Base-by-base conservation (phyloP, 1,140 invertebrate genomes). In the Stegodyphus mimosarum region DNA sequence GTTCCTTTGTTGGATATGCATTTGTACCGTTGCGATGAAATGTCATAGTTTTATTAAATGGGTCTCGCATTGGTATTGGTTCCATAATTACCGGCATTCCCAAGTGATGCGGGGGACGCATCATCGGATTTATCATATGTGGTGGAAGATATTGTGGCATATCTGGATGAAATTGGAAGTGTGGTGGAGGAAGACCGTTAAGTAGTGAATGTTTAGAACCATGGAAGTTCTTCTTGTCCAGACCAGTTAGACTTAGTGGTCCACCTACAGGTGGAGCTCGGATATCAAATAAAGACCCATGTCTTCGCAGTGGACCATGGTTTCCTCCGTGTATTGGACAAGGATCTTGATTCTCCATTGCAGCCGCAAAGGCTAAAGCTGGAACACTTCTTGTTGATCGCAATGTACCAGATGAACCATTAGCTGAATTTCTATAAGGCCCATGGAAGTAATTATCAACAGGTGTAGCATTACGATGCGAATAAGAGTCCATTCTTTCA, bases 371-470 rank as follows among this genome's bases (percentile, higher is more conserved):
- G 33, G 75, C 78, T 50, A 88, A 67, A 33, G 85, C 78, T 75
- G 87, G 87, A 6, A 87, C 86, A 78, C 87, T 88, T 79, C 79
- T 72, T 10, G 83, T 87, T 7, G 87, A 88, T 60, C 87, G 60
- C 52, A 88, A 73, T 53, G 87, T 88, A 13, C 87, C 83, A 9
- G 63, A 73, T 63, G 77, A 75, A 33, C 55, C 86, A 63, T 73
- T 73, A 15, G 50, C 67, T 6, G 72, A 77, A 52, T 18, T 75
- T 48, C 83, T 11, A 17, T 79, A 77, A 52, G 69, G 73, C 2
- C 67, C 78, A 53, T 66, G 63, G 53, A 76, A 84, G 51, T 69
- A 84, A 15, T 66, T 83, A 51, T 77, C 78, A 9, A 69, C 52
- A 53, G 86, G 53, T 53, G 69, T 48, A 17, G 72, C 55, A 55